These are phyloP conservation scores for Pipa parva DNA, from an alignment of 2,113 vertebrate species.

Conservation along the genomic window DNA sequence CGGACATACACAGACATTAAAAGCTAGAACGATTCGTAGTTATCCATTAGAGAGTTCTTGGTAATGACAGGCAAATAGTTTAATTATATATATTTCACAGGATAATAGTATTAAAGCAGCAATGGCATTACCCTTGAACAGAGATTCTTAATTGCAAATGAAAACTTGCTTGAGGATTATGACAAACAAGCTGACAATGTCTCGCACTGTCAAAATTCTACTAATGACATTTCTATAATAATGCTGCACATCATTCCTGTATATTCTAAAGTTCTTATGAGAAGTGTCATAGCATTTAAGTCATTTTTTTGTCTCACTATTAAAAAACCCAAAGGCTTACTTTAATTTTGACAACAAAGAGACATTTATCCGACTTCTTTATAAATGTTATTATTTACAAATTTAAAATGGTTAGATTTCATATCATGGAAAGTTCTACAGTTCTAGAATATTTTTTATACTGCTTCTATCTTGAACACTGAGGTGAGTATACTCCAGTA, in stretches of 20 bases:
- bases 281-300: background rate
- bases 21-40: background rate
- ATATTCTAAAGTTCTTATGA: slow-evolving; percentile 7
- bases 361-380: too few species aligned
- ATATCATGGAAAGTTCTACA: too few species aligned
- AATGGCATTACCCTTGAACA: background rate
- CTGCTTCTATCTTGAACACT: too few species aligned
- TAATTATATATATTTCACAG: background rate
- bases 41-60: background rate
- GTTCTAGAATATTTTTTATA: too few species aligned
- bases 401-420: too few species aligned
- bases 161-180: background rate
- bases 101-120: background rate
- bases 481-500: too few species aligned
- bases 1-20: too few species aligned
- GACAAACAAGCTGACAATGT: background rate
- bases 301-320: slow-evolving; percentile 12
- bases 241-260: slow-evolving; percentile 4
- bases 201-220: background rate
- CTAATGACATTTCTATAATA: slow-evolving; percentile 19
- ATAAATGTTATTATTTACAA: too few species aligned
- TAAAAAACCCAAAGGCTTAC: background rate
- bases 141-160: slow-evolving; percentile 18
- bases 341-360: slow-evolving; percentile 3
- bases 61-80: background rate